These are phyloP conservation scores for Aphelinus certus DNA, from an alignment of 1,140 invertebrate species.

Conservation along the genomic window DNA sequence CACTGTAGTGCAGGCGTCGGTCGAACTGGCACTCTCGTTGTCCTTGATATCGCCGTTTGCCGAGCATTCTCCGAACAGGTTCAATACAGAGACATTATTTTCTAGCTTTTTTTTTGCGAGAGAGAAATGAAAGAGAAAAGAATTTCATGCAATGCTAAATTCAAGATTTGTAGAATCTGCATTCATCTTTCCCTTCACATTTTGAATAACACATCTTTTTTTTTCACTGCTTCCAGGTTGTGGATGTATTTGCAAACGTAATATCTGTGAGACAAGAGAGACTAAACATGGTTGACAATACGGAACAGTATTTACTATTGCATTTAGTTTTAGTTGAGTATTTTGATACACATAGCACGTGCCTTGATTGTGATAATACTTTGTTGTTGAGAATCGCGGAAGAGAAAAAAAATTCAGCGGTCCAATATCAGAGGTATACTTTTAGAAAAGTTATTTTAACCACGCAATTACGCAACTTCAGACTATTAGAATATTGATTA, in stretches of 20 bases:
- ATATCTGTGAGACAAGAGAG: conserved; percentile 45
- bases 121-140: not conserved
- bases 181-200: too few species aligned
- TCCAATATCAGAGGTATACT: conserved; percentile 46
- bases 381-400: conserved; percentile 43
- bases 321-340: conserved; percentile 54
- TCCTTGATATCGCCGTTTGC: conserved; percentile 57
- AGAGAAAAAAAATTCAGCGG: conserved; percentile 43
- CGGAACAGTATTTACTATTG: conserved; percentile 53
- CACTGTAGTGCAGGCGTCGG: conserved; percentile 81
- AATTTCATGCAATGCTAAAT: too few species aligned
- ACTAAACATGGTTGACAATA: conserved; percentile 56
- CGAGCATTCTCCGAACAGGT: conserved; percentile 50
- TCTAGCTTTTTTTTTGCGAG: too few species aligned
- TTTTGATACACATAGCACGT: conserved; percentile 44
- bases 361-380: conserved; percentile 45
- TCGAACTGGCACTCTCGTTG: conserved; percentile 75
- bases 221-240: conserved; percentile 32
- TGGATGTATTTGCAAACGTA: conserved; percentile 49
- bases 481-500: too few species aligned
- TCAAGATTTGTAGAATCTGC: too few species aligned
- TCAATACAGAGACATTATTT: conserved; percentile 17
- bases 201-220: too few species aligned
- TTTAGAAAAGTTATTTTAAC: too few species aligned
- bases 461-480: too few species aligned